Evolutionary conservation across 2,888 invertebrate genomes (phyloP).

Genomic region (Diarsia brunnea): DNA sequence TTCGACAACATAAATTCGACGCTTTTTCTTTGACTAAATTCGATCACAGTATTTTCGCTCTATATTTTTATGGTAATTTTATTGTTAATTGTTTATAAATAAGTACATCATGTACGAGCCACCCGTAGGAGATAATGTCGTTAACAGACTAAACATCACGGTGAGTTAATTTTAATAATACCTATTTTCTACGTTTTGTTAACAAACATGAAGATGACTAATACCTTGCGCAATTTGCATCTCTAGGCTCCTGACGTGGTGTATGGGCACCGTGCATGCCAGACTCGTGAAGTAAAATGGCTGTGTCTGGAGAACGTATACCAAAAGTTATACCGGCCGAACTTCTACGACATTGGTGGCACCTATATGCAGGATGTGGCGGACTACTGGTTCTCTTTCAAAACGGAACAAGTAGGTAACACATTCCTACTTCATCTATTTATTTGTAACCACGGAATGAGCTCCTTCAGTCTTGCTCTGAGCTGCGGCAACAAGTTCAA

Average conservation of each 20-base stretch:
- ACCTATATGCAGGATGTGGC: slow-evolving; percentile 80
- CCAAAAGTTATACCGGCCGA: slow-evolving; percentile 81
- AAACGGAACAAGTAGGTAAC: slow-evolving; percentile 78
- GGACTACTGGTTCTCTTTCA: slow-evolving; percentile 83
- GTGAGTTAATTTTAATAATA: slow-evolving; percentile 29
- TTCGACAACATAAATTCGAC: background rate
- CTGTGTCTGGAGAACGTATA: slow-evolving; percentile 80
- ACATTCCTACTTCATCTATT: slow-evolving; percentile 83
- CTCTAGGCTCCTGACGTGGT: slow-evolving; percentile 74
- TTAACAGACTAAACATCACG: slow-evolving; percentile 37
- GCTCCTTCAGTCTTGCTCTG: slow-evolving; percentile 74
- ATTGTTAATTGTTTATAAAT: background rate
- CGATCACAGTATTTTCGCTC: background rate
- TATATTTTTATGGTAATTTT: background rate
- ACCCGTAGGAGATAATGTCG: slow-evolving; percentile 21
- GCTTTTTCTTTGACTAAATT: slow-evolving; percentile 13
- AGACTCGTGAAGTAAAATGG: slow-evolving; percentile 82
- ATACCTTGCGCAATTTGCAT: slow-evolving; percentile 59
- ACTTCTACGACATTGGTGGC: slow-evolving; percentile 85
- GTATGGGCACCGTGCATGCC: slow-evolving; percentile 76
- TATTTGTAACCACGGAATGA: slow-evolving; percentile 77
- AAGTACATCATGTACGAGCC: slow-evolving; percentile 56
- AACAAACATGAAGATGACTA: slow-evolving; percentile 46
- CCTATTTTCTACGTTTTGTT: background rate
- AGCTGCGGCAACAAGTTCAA: slow-evolving; percentile 74